A percentile compares a stretch with the other conserved stretches of the same genome.
phyloP scores from a whole-genome alignment of 2,888 invertebrate species.

The Crossocerus cetratus region DNA sequence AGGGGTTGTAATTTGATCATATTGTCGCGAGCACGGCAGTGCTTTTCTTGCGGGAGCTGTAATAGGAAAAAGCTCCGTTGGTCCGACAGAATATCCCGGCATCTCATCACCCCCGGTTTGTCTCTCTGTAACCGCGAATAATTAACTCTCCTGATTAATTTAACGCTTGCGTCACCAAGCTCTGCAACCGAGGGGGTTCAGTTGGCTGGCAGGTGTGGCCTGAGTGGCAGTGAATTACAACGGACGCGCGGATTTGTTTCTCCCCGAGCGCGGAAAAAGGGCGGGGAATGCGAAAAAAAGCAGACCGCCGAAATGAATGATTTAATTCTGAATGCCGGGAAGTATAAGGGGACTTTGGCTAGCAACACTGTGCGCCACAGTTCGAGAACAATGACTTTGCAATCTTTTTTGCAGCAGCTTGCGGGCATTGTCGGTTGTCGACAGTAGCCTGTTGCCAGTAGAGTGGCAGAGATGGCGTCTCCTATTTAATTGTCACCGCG shows the following conservation, averaged over 20 bases:
- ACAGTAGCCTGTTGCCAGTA: too few relatives aligned
- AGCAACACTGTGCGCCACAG: too few relatives aligned
- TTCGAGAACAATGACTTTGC: too few relatives aligned
- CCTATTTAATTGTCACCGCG: too few relatives aligned
- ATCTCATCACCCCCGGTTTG: neutral
- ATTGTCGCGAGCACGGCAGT: neutral
- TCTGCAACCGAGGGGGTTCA: neutral
- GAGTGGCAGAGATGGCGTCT: too few relatives aligned
- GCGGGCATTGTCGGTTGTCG: too few relatives aligned
- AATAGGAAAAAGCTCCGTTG: neutral
- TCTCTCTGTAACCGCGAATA: neutral
- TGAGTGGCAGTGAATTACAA: neutral
- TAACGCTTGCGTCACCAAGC: slow-evolving; percentile 1
- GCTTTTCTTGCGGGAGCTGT: neutral
- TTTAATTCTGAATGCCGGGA: too few relatives aligned
- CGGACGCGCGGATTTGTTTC: neutral
- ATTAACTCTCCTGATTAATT: slow-evolving; percentile 5
- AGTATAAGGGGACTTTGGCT: too few relatives aligned
- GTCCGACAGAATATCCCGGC: neutral
- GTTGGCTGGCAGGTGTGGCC: too few relatives aligned
- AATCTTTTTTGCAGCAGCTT: too few relatives aligned
- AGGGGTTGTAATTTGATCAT: neutral
- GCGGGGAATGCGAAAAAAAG: neutral
- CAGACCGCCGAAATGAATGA: too few relatives aligned
- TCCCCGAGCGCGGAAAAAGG: neutral